These are phyloP conservation scores for Drosophila birchii DNA, from an alignment of 2,888 invertebrate genomes.

Conservation along the genomic window DNA sequence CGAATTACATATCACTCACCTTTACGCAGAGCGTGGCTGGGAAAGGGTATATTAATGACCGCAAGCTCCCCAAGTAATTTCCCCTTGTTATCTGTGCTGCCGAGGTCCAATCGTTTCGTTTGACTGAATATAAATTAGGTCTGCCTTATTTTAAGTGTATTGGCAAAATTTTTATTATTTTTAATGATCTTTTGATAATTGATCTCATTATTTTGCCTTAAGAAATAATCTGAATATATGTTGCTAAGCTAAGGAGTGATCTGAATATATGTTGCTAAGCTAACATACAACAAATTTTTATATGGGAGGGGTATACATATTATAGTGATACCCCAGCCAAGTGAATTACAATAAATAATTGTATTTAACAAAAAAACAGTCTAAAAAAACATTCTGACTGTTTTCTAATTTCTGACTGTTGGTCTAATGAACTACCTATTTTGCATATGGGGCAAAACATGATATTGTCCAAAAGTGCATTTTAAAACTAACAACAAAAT, in stretches of 20 bases:
- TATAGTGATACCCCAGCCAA: too few species aligned
- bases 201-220: conserved; percentile 49
- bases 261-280: not conserved
- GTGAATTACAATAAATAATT: not conserved
- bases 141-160: conserved; percentile 54
- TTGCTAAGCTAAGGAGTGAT: not conserved
- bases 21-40: too few species aligned
- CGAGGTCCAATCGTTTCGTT: conserved; percentile 40
- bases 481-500: not conserved
- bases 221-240: conserved; percentile 7
- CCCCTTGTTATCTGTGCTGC: conserved; percentile 23
- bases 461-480: conserved; percentile 13
- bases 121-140: conserved; percentile 65
- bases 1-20: too few species aligned
- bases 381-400: not conserved
- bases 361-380: not conserved
- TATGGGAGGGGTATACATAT: too few species aligned
- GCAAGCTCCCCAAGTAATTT: not conserved
- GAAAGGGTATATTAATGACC: too few species aligned
- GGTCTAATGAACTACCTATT: conserved; percentile 48
- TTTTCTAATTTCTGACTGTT: not conserved
- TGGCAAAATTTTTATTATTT: conserved; percentile 62
- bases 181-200: conserved; percentile 60
- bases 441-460: conserved; percentile 40
- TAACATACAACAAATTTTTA: not conserved